Conservation (phyloP, 2,113 vertebrate genomes). For the Campylomormyrus numenius region DNA sequence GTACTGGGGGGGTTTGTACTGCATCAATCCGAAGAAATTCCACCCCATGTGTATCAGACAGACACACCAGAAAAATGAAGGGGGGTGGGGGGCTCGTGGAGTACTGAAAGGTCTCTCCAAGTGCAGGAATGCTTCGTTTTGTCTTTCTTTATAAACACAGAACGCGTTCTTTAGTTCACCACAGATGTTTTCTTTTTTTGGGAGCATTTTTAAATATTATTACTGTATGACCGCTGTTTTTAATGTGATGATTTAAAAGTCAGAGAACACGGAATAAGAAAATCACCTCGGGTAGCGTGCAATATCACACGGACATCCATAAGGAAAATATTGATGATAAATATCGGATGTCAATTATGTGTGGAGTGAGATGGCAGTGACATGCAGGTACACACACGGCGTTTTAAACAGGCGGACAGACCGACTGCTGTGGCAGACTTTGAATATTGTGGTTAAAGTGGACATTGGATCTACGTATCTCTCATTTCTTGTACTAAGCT, state of each 20-base stretch:
- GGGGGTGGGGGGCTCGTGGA: constrained; percentile 22
- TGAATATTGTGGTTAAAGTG: neutral
- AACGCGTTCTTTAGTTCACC: neutral
- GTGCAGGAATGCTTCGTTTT: constrained; percentile 30
- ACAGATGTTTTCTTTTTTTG: neutral
- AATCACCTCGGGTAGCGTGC: neutral
- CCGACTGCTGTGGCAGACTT: neutral
- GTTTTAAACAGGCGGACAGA: neutral
- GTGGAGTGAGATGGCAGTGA: neutral
- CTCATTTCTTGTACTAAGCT: neutral
- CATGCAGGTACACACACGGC: neutral
- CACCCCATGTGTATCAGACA: constrained; percentile 33
- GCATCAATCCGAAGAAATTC: constrained; percentile 22
- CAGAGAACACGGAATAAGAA: neutral
- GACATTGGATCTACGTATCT: neutral
- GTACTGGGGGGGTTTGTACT: constrained; percentile 42
- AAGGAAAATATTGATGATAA: neutral
- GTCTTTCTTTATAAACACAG: neutral
- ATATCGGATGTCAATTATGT: neutral
- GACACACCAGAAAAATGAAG: constrained; percentile 38
- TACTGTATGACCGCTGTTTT: neutral
- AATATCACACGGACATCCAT: neutral
- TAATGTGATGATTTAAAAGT: neutral
- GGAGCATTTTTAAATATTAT: neutral
- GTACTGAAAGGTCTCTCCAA: constrained; percentile 27